Percentiles rank a stretch among this genome's conserved stretches.
Conservation (phyloP, 2,888 invertebrate species). For the Strigamia maritima region DNA sequence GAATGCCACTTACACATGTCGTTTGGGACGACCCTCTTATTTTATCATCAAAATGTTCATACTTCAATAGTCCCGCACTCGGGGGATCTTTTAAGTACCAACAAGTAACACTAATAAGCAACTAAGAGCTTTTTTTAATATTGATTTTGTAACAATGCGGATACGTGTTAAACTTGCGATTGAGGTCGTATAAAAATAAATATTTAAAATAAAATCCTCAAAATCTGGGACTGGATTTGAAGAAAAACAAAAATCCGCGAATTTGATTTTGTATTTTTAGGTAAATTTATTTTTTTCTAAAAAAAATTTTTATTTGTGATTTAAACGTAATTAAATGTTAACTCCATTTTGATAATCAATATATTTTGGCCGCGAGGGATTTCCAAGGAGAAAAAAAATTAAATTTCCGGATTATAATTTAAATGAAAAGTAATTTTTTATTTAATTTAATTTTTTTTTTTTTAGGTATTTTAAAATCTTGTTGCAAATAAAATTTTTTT, state of each 20-base stretch:
- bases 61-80: background rate
- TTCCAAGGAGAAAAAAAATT: background rate
- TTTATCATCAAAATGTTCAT: background rate
- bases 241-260: too few species aligned
- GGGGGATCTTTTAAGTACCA: background rate
- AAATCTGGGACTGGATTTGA: background rate
- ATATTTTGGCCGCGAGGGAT: background rate
- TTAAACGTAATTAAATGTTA: too few species aligned
- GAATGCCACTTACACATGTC: conserved; percentile 14
- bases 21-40: background rate
- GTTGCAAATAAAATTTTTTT: too few species aligned
- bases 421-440: too few species aligned
- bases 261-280: too few species aligned
- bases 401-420: too few species aligned
- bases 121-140: background rate
- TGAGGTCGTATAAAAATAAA: background rate
- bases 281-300: too few species aligned
- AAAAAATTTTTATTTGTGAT: too few species aligned
- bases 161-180: background rate
- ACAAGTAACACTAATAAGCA: background rate
- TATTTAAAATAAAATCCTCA: background rate
- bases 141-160: background rate
- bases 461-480: too few species aligned
- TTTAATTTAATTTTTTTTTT: too few species aligned
- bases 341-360: background rate